Evolutionary conservation across 2,113 vertebrate genomes (phyloP), one percentile per base, ranked within the genome.

Genomic region (Anguilla japonica): DNA sequence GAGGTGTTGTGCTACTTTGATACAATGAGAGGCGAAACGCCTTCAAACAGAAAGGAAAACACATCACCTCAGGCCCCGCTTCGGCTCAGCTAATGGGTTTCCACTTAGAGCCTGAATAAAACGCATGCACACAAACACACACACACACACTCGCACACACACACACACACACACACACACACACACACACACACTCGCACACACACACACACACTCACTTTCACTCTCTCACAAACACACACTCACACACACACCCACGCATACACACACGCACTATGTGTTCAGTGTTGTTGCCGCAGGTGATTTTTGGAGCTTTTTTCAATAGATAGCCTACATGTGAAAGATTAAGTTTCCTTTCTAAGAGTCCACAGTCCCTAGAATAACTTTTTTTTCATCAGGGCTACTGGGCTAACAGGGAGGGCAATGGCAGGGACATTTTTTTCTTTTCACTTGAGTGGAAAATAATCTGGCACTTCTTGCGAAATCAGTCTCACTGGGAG

Each of bases 11-110:
- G 81, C 43, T n/a, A 71, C 86, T 90, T 84, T 89, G 90, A 91
- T 92, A 89, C 88, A 81, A 8, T 81, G 87, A 89, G 85, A 85
- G 89, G 86, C 89, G 87, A 90, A 91, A 89, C 89, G 91, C 92
- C 89, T 82, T 90, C 83, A 39, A 86, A 85, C 78, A 91, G 87
- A 90, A 82, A 82, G 90, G 91, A 92, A 91, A 87, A 93, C 82
- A 46, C 87, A 85, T 87, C 89, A 89, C 90, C 89, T 87, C 82
- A 87, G 90, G 89, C 26, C 57, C 80, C 71, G 29, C 81, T 82
- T 60, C 88, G 84, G 87, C 86, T 90, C 82, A 83, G 87, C 92
- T 88, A 86, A 83, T 91, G 86, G 81, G 85, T 92, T 93, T 92
- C 89, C 90, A 90, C 89, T 92, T 84, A 57, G 60, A 63, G 88